phyloP scores from a whole-genome alignment of 1,140 invertebrate genomes.

The Drosophila pruinosa region DNA sequence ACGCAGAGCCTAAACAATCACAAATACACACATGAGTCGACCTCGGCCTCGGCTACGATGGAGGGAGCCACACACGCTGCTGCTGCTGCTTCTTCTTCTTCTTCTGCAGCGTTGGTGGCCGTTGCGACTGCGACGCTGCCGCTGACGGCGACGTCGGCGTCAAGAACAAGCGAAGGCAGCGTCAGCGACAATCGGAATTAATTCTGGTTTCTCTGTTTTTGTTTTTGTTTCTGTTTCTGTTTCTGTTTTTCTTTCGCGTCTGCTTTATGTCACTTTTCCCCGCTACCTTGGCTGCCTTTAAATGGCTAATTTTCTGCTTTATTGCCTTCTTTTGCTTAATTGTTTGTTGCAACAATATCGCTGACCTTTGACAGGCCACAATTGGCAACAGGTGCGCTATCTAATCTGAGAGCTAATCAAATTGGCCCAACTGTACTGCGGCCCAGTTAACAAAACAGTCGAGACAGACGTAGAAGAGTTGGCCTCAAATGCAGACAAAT shows the following conservation, averaged over 20 bases:
- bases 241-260: neutral
- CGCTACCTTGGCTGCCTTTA: constrained; percentile 12
- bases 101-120: constrained; percentile 72
- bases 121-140: constrained; percentile 2
- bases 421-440: too few species aligned
- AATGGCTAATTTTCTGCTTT: constrained; percentile 45
- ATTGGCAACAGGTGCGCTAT: too few species aligned
- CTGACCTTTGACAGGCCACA: neutral
- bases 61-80: constrained; percentile 62
- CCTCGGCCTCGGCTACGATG: constrained; percentile 55
- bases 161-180: neutral
- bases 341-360: constrained; percentile 62
- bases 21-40: constrained; percentile 45
- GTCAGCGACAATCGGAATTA: constrained; percentile 17
- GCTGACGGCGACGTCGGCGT: neutral
- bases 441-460: constrained; percentile 62
- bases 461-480: constrained; percentile 34
- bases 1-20: constrained; percentile 71
- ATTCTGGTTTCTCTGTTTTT: constrained; percentile 6
- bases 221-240: constrained; percentile 38
- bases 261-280: neutral
- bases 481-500: constrained; percentile 75
- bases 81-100: constrained; percentile 3
- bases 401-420: too few species aligned
- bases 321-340: constrained; percentile 56